A percentile compares a stretch with the other conserved stretches of the same genome.
Conservation (phyloP, 2,888 invertebrate species). For the Tetragonisca angustula region DNA sequence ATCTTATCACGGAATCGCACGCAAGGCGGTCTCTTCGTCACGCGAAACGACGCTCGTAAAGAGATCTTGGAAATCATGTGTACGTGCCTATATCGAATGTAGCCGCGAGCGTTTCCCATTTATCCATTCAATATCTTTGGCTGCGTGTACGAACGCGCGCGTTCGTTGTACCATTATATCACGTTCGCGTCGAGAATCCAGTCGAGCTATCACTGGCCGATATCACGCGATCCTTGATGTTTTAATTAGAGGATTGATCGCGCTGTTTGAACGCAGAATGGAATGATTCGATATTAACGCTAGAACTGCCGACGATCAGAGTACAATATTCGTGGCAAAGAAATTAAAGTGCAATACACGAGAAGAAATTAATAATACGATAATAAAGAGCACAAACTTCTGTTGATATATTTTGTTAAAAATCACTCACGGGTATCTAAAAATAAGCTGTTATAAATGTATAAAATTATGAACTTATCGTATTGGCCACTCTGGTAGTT, state of each 20-base stretch:
- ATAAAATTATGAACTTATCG: too few relatives aligned
- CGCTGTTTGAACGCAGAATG: not conserved
- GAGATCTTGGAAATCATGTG: constrained; percentile 45
- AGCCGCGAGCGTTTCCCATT: constrained; percentile 33
- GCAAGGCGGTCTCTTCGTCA: constrained; percentile 40
- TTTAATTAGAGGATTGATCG: constrained; percentile 22
- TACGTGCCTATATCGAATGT: not conserved
- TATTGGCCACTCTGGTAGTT: too few relatives aligned
- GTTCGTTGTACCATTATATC: constrained; percentile 12
- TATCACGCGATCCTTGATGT: constrained; percentile 36
- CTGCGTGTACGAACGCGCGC: constrained; percentile 15
- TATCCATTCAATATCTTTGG: constrained; percentile 35
- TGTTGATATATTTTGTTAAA: too few relatives aligned
- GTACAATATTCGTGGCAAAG: too few relatives aligned
- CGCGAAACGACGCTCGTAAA: constrained; percentile 50
- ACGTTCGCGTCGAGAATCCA: constrained; percentile 1
- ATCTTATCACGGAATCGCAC: constrained; percentile 36
- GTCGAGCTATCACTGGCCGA: constrained; percentile 10
- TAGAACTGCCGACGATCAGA: too few relatives aligned
- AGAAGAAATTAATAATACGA: too few relatives aligned
- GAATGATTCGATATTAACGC: not conserved
- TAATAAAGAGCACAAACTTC: too few relatives aligned
- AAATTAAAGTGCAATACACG: too few relatives aligned
- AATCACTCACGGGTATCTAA: too few relatives aligned
- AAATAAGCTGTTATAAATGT: too few relatives aligned